Base-by-base conservation (phyloP, 2,797 vertebrate species). In the Phrynocephalus forsythii region DNA sequence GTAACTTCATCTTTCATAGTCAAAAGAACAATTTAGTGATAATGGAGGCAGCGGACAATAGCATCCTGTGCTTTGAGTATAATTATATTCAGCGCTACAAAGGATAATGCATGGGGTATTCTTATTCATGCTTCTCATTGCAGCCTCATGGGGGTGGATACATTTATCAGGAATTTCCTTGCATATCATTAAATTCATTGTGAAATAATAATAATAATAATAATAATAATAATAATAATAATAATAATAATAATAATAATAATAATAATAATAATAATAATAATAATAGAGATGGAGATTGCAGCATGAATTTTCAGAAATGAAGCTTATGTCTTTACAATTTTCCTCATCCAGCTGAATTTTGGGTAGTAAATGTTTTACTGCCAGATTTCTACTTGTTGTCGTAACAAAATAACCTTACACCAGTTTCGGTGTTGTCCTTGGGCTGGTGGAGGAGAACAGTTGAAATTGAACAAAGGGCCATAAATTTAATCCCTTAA, bases 1-100 rank as follows among this genome's bases (percentile, higher is more conserved):
- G 33, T 38, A 84, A 93, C 80, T 91, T 86, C 38, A 91, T 91
- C 91, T 94, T 90, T 92, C 83, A 91, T 87, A 91, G 84, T 87
- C 6, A 6, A 89, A 94, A 90, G 20, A 52, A 89, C 83, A 60
- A 73, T 90, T 91, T 91, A 92, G 83, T 81, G 91, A 90, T 89
- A 87, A 84, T 89, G 91, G 75, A 91, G 44, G 60, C 28, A 85
- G 60, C 71, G 92, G 90, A 88, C 67, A 91, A 77, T 50, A 89
- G 72, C 87, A 9, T 86, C 90, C 75, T 89, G 87, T 89, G 87
- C 13, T 24, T 68, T 85, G 52, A 18, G 60, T 50, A 63, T 3
- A 88, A 79, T 87, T 66, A 83, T 79, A 91, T 69, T 28, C 86
- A 93, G 72, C 90, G 87, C 79, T 80, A 60, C 83, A 72, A 33